Evolutionary conservation across 2,888 invertebrate species (phyloP), one percentile per base, ranked within the genome.

Genomic region (Troides aeacus): DNA sequence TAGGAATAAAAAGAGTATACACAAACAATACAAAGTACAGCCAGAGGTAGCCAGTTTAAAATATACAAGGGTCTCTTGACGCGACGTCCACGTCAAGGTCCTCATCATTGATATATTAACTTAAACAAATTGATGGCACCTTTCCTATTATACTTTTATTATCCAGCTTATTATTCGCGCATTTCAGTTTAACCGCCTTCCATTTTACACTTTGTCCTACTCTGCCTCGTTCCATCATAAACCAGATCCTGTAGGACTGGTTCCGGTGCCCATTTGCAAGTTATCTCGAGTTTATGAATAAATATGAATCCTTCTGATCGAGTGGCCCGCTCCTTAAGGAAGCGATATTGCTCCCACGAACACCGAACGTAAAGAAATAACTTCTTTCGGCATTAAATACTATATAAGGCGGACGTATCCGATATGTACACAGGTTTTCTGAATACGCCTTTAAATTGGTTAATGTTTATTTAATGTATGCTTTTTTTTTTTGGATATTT

Each of bases 211-310:
- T 76, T 77, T 74, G 76, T 75, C 72, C 74, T 71, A 69, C 66
- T 70, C 68, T 53, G 71, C 68, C 76, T 76, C 76, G 75, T 63
- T 39, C 39, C 66, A 70, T 70, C 66, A 66, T 70, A 70, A 73
- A 77, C 79, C 74, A 77, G 79, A 77, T 75, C 78, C 76, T 73
- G 73, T 60, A 46, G 72, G 75, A 81, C 81, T 72, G 76, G 81
- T 80, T 78, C 69, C 63, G 60, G 50, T 63, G 70, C 71, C 72
- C 76, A 79, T 81, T 79, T 79, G 80, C 78, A 79, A 79, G 77
- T 76, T 76, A 77, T 78, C 75, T 74, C 63, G 71, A 62, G 64
- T 70, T 71, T 71, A 71, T 71, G 71, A 71, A 70, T 71, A 71
- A 71, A 66, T 68, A 71, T 70, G 70, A 70, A 66, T 64, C 60